Evolutionary conservation across 2,888 invertebrate genomes (phyloP), one percentile per base, ranked within the genome.

Genomic region (Ormia ochracea): DNA sequence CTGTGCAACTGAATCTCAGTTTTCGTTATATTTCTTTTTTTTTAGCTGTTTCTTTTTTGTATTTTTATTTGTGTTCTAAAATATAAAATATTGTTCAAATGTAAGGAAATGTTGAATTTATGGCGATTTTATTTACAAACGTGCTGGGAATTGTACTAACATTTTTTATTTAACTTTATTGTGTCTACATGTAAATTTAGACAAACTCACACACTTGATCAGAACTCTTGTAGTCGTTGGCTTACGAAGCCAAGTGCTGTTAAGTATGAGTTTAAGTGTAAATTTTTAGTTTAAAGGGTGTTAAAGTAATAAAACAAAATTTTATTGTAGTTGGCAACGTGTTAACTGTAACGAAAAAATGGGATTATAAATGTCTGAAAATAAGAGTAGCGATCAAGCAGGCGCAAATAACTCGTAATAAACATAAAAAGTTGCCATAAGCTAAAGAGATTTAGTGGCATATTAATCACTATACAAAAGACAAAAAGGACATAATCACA

Each of bases 111-210:
- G 9, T 56, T 56, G 72, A 80, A 87, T 87, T 87, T 87, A 87
- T 87, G 85, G 87, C 86, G 85, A 87, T 87, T 87, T 87, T 87
- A 87, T 87, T 86, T 86, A 87, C 87, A 85, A 85, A 85, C 82
- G 83, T 83, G 82, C 76, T 81, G 81, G 82, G 81, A 82, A 82
- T 82, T 81, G 68, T 45, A 82, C 63, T 54, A 38, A 12, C 31
- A 45, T 17, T 58, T 52, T 48, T 36, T 56, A 38, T 9, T 19
- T 41, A 56, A 69, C 61, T 48, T 50, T 63, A 63, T 56, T 17
- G 10, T 26, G 41, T 56, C 17, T 77, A 36, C 56, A 63, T 56
- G 63, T 45, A 69, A 63, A 69, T 76, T 63, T 56, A 58, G 3
- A 56, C 43, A 66, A 28, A 41, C 26, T 17, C 21, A 7, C n/a